phyloP scores from a whole-genome alignment of 2,113 vertebrate species.

The Ammodytes dubius region DNA sequence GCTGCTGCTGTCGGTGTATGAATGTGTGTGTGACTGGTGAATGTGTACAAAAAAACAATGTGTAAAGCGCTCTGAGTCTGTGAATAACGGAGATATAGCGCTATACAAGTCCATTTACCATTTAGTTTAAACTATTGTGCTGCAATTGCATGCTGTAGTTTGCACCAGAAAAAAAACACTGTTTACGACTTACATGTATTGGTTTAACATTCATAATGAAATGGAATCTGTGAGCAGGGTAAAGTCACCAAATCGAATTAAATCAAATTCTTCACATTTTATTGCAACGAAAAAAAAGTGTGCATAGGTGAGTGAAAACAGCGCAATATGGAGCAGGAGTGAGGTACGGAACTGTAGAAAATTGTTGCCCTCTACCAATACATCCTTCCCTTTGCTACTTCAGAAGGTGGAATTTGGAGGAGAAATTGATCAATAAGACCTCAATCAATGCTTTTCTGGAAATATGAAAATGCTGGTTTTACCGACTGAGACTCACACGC shows the following conservation, averaged over 20 bases:
- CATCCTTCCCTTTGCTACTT: not conserved
- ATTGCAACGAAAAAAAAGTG: not conserved
- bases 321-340: not conserved
- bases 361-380: not conserved
- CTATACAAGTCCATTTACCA: not conserved
- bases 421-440: not conserved
- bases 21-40: no score
- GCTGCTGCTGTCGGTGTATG: no score
- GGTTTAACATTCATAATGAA: not conserved
- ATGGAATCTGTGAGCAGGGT: not conserved
- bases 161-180: not conserved
- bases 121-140: not conserved
- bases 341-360: not conserved
- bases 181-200: not conserved
- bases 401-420: not conserved
- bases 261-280: not conserved
- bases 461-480: not conserved
- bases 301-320: not conserved
- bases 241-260: not conserved
- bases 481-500: not conserved
- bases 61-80: no score
- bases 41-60: no score
- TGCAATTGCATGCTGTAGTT: not conserved
- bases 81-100: no score
- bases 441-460: not conserved